phyloP scores from a whole-genome alignment of 2,797 vertebrate species.

The Propithecus deckenii region DNA sequence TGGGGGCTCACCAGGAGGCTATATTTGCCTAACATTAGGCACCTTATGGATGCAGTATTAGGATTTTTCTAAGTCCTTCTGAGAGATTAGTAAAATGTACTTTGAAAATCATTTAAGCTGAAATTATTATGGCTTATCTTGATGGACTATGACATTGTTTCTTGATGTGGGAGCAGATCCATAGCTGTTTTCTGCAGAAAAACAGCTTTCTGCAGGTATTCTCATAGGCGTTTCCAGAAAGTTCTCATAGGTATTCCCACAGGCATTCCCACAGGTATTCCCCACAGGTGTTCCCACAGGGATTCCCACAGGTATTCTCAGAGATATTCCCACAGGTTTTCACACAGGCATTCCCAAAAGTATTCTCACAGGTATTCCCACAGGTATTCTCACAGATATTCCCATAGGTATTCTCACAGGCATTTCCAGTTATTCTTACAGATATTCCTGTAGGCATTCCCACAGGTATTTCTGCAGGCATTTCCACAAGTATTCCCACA shows the following conservation, averaged over 20 bases:
- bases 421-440: accelerated
- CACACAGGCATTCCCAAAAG: neutral
- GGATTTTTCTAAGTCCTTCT: neutral
- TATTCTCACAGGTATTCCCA: accelerated
- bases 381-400: accelerated
- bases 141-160: neutral
- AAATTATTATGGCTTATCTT: neutral
- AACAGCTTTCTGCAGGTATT: neutral
- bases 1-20: neutral
- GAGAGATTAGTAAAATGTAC: neutral
- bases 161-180: neutral
- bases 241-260: neutral
- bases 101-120: conserved; percentile 3
- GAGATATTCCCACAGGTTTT: no score
- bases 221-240: neutral
- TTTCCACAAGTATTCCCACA: neutral
- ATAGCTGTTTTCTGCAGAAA: neutral
- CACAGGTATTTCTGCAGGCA: accelerated
- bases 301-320: no score
- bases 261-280: neutral
- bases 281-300: neutral
- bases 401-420: accelerated
- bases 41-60: neutral
- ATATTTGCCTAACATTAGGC: neutral
- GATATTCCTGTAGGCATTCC: accelerated